These are phyloP conservation scores for Zhuqinia jingwanae DNA, from an alignment of 2,888 invertebrate species.

Conservation along the genomic window DNA sequence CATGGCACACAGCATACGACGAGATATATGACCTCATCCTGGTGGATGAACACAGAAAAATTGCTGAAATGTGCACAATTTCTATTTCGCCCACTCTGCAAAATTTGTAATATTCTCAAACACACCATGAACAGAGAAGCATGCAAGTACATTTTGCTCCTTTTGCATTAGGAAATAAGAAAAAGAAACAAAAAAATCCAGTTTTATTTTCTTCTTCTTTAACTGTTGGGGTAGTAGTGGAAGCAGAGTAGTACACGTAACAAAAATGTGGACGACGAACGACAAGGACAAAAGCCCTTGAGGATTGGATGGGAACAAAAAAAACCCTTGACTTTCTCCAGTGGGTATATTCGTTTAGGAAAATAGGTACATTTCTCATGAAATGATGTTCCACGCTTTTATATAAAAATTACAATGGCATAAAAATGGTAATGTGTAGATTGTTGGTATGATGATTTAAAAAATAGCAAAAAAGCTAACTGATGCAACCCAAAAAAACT, in stretches of 20 bases:
- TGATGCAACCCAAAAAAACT: too few relatives aligned
- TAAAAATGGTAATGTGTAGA: too few relatives aligned
- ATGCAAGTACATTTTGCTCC: too few relatives aligned
- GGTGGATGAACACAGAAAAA: constrained; percentile 58
- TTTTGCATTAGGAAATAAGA: too few relatives aligned
- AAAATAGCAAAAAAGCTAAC: neutral
- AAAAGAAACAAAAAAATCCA: too few relatives aligned
- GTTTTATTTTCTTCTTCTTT: too few relatives aligned
- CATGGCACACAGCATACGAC: constrained; percentile 5
- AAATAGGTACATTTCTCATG: neutral
- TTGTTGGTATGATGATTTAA: too few relatives aligned
- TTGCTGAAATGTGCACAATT: constrained; percentile 67
- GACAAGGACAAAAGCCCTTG: constrained; percentile 14
- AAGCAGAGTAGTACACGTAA: constrained; percentile 38
- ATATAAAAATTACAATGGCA: too few relatives aligned
- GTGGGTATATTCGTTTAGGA: constrained; percentile 52
- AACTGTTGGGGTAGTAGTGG: too few relatives aligned
- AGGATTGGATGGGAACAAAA: constrained; percentile 14
- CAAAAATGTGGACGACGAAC: constrained; percentile 21
- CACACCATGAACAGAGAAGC: too few relatives aligned
- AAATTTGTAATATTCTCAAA: constrained; percentile 60
- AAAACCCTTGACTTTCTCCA: constrained; percentile 45
- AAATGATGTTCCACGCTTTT: too few relatives aligned
- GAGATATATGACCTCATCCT: constrained; percentile 53
- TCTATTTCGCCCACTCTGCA: constrained; percentile 62